Base-by-base conservation (phyloP, 1,140 invertebrate species). In the Acromyrmex heyeri region DNA sequence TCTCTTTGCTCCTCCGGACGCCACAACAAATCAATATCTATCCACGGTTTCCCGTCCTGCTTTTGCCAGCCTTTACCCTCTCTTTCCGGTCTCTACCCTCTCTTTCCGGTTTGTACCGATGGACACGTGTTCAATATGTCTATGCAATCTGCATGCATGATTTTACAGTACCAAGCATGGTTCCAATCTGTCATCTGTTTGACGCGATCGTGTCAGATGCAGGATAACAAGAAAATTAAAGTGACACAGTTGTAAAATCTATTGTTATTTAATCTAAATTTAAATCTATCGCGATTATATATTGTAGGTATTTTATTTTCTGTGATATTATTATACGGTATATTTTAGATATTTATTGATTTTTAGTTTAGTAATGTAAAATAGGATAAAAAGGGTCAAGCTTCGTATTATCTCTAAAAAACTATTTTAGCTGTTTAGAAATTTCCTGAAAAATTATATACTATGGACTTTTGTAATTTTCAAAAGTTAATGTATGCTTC, bases 11-110 rank as follows among this genome's bases (percentile, higher is more conserved):
- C 48, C 38, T 86, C 83, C 61, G 67, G 30, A 38, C 21, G 67
- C 67, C 16, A 57, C 73, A 69, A 38, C 76, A 24, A 86, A 88
- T 88, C 87, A 76, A 88, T 88, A 88, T 83, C 44, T 76, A 79
- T 78, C 82, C 86, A 87, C 55, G 73, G 73, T 73, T 85, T 57
- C 27, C 78, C 67, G 21, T 50, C 53, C 65, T 48, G 44, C 50
- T 70, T 79, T 59, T 50, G 4, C 21, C 67, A 2, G 6, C 21
- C 59, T 70, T 48, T 82, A 55, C 72, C 27, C 53, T 48, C 55
- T 86, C 59, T 86, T 50, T 64, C 48, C 30, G 24, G 18, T 38
- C 59, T 70, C 30, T 82, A 44, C 72, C 27, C 53, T 48, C 55
- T 86, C 50, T 86, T 50, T 64, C 48, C 21, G 24, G 12, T n/a